Percentiles rank a stretch among this genome's conserved stretches.
These are phyloP conservation scores for Lasioglossum albipes DNA, from an alignment of 1,140 invertebrate genomes.

Conservation along the genomic window DNA sequence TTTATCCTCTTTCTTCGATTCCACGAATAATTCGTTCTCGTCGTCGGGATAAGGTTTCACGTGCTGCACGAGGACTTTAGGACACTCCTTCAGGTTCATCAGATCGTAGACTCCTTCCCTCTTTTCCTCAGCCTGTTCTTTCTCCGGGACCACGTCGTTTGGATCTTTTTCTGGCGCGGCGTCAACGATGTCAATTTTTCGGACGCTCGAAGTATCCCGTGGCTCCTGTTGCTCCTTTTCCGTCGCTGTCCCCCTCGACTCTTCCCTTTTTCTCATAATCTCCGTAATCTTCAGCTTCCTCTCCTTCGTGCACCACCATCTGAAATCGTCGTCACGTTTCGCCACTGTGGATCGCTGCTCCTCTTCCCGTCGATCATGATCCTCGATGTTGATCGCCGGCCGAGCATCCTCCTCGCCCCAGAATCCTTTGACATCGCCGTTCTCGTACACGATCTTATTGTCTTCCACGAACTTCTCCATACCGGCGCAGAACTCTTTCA, in stretches of 20 bases:
- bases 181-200: not conserved
- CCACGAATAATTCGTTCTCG: not conserved
- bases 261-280: slow-evolving; percentile 29
- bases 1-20: not conserved
- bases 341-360: not conserved
- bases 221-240: not conserved
- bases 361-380: not conserved
- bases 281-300: slow-evolving; percentile 33
- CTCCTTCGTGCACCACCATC: slow-evolving; percentile 39
- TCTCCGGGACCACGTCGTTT: not conserved
- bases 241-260: not conserved
- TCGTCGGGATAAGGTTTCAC: not conserved
- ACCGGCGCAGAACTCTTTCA: slow-evolving; percentile 58
- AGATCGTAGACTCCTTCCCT: slow-evolving; percentile 28
- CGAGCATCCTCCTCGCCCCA: slow-evolving; percentile 37
- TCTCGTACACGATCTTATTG: slow-evolving; percentile 60
- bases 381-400: not conserved
- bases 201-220: too few relatives aligned
- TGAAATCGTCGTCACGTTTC: slow-evolving; percentile 17
- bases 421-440: slow-evolving; percentile 61
- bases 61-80: not conserved
- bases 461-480: slow-evolving; percentile 63
- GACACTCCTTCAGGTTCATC: slow-evolving; percentile 20
- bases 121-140: not conserved
- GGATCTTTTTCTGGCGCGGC: not conserved